Base-by-base conservation (phyloP, 2,888 invertebrate genomes). In the Thera obeliscata region DNA sequence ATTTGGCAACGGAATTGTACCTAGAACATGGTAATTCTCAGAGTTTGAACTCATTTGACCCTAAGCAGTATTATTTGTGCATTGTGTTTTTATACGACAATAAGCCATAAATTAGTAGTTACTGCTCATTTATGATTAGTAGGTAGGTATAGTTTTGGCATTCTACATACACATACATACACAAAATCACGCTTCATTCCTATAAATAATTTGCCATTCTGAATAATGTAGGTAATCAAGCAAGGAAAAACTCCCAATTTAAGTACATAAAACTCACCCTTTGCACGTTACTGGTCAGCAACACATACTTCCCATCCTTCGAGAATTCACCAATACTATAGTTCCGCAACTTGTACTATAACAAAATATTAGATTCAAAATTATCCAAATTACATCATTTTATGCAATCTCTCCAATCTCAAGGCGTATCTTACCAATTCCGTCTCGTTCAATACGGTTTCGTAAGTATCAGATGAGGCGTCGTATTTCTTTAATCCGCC, bases 401-500 rank as follows among this genome's bases (percentile, higher is more conserved):
- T 58, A 69, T 72, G 64, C 70, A 66, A 69, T 64, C 12, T 22
- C 55, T 72, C 62, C 70, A 66, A 69, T 64, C 12, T 22, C 55
- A 35, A 58, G n/a, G 3, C 64, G 61, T 62, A 41, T 67, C 88
- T 87, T 81, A 93, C 93, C 83, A 91, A 73, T 65, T 89, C 89
- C 4, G 69, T 70, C 48, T 87, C 81, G 70, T 84, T 79, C 7
- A 93, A 69, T 48, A 91, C 69, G 2, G 82, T 82, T 9, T 73
- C 70, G 38, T 78, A 78, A 12, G 73, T 79, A 61, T 85, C 84
- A 1, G 74, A 75, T 3, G 66, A 65, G 0, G 85, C 90, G 58
- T 92, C 79, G 71, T 86, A 88, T 76, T 87, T 91, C 74, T 81
- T 82, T 9, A 90, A 74, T 5, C 89, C 89, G 5, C 78, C 79